phyloP scores from a whole-genome alignment of 2,888 invertebrate species.

The Baccha elongata region DNA sequence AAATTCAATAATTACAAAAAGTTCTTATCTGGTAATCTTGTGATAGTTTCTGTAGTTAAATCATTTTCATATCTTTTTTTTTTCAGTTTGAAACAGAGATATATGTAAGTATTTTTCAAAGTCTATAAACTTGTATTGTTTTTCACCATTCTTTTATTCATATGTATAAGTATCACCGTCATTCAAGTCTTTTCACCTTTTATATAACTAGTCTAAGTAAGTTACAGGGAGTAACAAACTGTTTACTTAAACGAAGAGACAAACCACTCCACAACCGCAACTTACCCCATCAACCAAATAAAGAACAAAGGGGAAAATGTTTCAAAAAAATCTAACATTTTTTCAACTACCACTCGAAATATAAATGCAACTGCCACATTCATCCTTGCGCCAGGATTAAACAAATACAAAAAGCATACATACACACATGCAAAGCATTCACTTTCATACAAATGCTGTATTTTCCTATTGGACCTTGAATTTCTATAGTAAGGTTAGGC shows the following conservation, averaged over 20 bases:
- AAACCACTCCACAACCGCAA: slow-evolving; percentile 19
- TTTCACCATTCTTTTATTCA: background rate
- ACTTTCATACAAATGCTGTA: slow-evolving; percentile 38
- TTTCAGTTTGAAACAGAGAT: no score
- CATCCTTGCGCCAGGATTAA: slow-evolving; percentile 63
- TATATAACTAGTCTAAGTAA: slow-evolving; percentile 26
- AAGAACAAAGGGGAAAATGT: slow-evolving; percentile 31
- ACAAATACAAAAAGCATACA: slow-evolving; percentile 45
- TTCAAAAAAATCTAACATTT: slow-evolving; percentile 41
- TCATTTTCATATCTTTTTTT: no score
- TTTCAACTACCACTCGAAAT: slow-evolving; percentile 64
- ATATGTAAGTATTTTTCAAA: no score
- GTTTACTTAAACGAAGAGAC: slow-evolving; percentile 19
- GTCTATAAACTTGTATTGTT: background rate
- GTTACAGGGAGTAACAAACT: slow-evolving; percentile 42
- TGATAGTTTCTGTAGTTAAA: no score
- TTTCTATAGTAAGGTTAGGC: slow-evolving; percentile 64
- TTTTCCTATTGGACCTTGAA: slow-evolving; percentile 63
- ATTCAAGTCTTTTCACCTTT: slow-evolving; percentile 45
- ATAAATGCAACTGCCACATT: slow-evolving; percentile 57
- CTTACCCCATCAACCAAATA: slow-evolving; percentile 16
- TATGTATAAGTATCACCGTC: slow-evolving; percentile 1
- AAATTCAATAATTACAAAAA: no score
- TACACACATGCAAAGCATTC: slow-evolving; percentile 20
- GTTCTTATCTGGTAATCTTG: no score